Evolutionary conservation across 2,797 vertebrate species (phyloP), one percentile per base, ranked within the genome.

Genomic region (Danio albolineatus): DNA sequence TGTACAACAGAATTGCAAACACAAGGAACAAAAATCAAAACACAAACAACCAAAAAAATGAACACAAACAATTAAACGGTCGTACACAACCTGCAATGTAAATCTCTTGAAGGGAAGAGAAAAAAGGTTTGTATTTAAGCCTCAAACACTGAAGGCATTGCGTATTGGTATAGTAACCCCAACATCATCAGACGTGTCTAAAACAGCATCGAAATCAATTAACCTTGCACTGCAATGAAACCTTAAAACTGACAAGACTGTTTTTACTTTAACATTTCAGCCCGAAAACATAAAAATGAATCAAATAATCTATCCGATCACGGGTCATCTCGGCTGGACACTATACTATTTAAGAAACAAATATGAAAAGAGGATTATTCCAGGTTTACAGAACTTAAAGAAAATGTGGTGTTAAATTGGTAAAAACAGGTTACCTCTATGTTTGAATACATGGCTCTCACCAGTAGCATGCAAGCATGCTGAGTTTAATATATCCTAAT

Each of bases 1-100:
- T 88, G 85, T 92, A 90, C 87, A 94, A 92, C 88, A 88, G 54
- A 91, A 88, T 56, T 86, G 71, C 82, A 86, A 88, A 84, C 86
- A 85, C 80, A 86, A 76, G 65, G 76, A 88, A 85, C 76, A 80
- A 71, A 82, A 82, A 69, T 61, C 44, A 8, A 59, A 82, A 83
- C 73, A 81, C 61, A 56, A 84, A 66, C 59, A 43, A 54, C 46
- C 53, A 86, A 51, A 16, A 83, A 1, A n/a, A n/a, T n/a, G n/a
- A n/a, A 87, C 64, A 89, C 77, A 86, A 85, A 87, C 46, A 73
- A 76, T 80, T 62, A 53, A 73, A 79, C 12, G 79, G 76, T 84
- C 60, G 78, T 81, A 74, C 78, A 84, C 61, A 64, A 86, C 77
- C 71, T 85, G 81, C 73, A 66, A 76, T 53, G 75, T 64, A 67